Evolutionary conservation across 2,113 vertebrate genomes (phyloP).

Genomic region (Numenius arquata): DNA sequence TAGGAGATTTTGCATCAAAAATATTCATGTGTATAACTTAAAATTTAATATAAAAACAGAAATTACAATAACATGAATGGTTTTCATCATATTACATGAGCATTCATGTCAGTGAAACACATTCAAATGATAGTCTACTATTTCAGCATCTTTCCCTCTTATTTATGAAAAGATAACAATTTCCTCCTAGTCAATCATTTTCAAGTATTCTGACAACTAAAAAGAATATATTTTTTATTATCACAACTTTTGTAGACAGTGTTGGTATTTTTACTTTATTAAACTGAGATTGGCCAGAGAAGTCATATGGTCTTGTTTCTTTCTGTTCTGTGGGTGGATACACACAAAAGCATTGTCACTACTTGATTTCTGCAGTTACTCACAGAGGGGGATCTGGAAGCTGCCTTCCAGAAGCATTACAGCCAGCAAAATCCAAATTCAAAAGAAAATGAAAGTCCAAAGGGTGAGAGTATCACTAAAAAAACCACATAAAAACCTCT

Average conservation of each 20-base stretch:
- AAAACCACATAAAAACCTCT: not conserved
- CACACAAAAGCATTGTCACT: not conserved
- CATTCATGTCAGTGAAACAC: not conserved
- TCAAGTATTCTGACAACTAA: not conserved
- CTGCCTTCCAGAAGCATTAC: not conserved
- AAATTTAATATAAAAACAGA: not conserved
- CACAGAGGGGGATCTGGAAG: not conserved
- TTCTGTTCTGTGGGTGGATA: not conserved
- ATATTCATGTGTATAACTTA: not conserved
- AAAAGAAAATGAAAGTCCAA: not conserved
- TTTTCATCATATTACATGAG: not conserved
- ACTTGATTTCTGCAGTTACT: not conserved
- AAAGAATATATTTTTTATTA: not conserved
- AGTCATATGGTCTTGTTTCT: not conserved
- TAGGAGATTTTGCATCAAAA: not conserved
- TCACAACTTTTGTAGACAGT: not conserved
- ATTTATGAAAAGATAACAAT: not conserved
- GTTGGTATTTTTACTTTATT: not conserved
- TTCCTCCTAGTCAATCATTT: not conserved
- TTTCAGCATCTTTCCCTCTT: not conserved
- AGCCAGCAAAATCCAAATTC: not conserved
- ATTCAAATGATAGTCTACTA: not conserved
- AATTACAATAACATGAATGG: rapidly evolving
- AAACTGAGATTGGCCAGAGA: not conserved
- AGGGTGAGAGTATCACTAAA: not conserved